These are phyloP conservation scores for Luffia ferchaultella DNA, from an alignment of 2,888 invertebrate species.

Conservation along the genomic window DNA sequence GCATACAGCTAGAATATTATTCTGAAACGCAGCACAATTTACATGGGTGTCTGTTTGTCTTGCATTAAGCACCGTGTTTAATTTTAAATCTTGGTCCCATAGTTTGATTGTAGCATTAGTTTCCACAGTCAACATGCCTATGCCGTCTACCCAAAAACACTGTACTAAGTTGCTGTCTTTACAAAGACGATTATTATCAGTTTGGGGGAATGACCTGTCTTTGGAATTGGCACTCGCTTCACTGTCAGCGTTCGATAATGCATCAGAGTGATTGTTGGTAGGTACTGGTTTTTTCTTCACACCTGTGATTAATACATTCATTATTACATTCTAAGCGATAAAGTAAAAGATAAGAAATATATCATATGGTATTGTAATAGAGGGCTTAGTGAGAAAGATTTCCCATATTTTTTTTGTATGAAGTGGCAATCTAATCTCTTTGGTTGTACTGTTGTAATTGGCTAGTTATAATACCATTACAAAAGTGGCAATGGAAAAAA, in stretches of 20 bases:
- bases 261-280: slow-evolving; percentile 25
- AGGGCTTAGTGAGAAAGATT: too few species aligned
- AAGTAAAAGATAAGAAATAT: too few species aligned
- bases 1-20: slow-evolving; percentile 42
- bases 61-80: slow-evolving; percentile 35
- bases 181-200: slow-evolving; percentile 29
- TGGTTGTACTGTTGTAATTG: too few species aligned
- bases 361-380: too few species aligned
- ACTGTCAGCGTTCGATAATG: slow-evolving; percentile 35
- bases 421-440: too few species aligned
- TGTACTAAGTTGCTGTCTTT: slow-evolving; percentile 35
- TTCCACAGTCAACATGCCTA: slow-evolving; percentile 45
- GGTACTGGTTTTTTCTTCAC: not conserved
- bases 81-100: slow-evolving; percentile 36
- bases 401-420: too few species aligned
- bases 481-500: too few species aligned
- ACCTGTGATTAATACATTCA: not conserved
- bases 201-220: slow-evolving; percentile 30
- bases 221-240: slow-evolving; percentile 34
- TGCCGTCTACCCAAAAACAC: slow-evolving; percentile 36
- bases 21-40: slow-evolving; percentile 37
- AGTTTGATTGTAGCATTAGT: slow-evolving; percentile 44
- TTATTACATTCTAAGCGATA: too few species aligned
- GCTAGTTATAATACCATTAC: too few species aligned
- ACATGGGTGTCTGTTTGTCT: slow-evolving; percentile 36